Evolutionary conservation across 2,113 vertebrate genomes (phyloP).

Genomic region (Pampusana beccarii): DNA sequence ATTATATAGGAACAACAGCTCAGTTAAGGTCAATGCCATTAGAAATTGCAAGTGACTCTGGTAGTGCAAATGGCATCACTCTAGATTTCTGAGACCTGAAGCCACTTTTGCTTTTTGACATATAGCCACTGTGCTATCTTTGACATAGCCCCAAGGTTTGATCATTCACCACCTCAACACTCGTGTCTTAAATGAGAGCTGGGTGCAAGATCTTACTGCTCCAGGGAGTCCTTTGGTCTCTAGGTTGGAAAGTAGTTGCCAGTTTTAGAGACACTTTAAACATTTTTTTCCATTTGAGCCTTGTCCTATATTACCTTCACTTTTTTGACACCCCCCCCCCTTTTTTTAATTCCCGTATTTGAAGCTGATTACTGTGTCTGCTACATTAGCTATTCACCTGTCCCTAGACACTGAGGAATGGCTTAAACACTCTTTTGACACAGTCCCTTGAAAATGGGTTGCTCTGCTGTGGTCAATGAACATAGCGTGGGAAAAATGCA

Average conservation of each 20-base stretch:
- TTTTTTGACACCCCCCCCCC: neutral
- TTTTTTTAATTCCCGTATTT: neutral
- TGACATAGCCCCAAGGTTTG: neutral
- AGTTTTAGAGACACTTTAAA: neutral
- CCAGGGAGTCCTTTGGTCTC: neutral
- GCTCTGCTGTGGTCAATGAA: conserved; percentile 12
- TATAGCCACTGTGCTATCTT: neutral
- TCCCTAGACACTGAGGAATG: neutral
- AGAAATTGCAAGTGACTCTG: neutral
- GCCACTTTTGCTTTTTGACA: neutral
- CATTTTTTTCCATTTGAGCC: neutral
- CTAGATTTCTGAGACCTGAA: neutral
- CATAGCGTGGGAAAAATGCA: conserved; percentile 61
- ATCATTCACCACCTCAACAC: neutral
- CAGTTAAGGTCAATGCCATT: neutral
- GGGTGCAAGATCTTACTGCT: neutral
- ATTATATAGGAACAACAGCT: neutral
- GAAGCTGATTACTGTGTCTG: neutral
- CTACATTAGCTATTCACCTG: neutral
- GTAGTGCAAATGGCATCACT: neutral
- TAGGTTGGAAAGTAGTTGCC: neutral
- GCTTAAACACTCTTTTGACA: conserved; percentile 35
- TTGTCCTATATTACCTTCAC: neutral
- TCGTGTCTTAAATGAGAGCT: neutral
- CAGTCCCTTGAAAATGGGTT: neutral